Percentiles rank a stretch among this genome's conserved stretches.
Conservation (phyloP, 2,113 vertebrate species). For the Sardina pilchardus region DNA sequence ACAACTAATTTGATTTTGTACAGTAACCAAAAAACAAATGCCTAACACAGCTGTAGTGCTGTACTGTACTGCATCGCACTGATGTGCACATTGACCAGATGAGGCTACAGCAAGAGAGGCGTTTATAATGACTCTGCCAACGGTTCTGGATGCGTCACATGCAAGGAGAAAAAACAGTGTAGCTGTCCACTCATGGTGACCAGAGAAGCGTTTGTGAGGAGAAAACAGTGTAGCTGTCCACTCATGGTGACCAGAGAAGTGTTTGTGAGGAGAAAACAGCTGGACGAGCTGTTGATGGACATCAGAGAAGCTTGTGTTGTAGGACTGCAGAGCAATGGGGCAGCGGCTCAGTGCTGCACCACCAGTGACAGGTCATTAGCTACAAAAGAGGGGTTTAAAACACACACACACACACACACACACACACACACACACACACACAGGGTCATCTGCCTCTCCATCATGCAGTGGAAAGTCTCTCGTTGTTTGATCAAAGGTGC, state of each 20-base stretch:
- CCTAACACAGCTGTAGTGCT: not conserved
- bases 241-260: not conserved
- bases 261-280: not conserved
- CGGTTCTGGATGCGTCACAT: not conserved
- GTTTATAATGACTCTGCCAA: not conserved
- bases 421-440: not conserved
- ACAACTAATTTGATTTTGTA: not conserved
- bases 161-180: not conserved
- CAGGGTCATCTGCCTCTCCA: not conserved
- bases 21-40: not conserved
- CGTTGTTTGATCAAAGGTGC: not conserved
- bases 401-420: not conserved
- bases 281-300: not conserved
- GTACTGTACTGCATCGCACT: not conserved
- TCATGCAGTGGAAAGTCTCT: not conserved
- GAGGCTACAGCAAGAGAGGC: not conserved
- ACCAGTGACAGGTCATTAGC: not conserved
- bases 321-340: not conserved
- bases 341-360: too few species aligned
- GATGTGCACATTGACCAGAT: not conserved
- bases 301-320: not conserved
- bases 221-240: not conserved
- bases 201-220: not conserved
- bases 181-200: not conserved
- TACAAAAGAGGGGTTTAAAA: not conserved